Conservation (phyloP, 2,797 vertebrate genomes). For the Sparidentex hasta region DNA sequence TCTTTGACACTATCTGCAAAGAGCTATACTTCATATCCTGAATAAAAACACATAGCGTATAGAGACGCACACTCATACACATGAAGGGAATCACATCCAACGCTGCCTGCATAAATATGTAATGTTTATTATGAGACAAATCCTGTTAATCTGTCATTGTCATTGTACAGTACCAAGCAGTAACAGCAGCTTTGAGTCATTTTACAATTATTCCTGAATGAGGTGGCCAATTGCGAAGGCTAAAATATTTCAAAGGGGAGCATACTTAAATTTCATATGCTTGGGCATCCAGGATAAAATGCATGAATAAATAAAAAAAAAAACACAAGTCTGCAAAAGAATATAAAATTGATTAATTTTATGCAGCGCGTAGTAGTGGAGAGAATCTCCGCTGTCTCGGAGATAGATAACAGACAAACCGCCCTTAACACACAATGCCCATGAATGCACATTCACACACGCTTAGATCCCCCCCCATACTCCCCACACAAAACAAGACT, state of each 20-base stretch:
- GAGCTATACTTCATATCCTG: not conserved
- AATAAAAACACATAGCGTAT: not conserved
- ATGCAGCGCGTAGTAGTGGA: constrained; percentile 53
- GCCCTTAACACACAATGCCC: constrained; percentile 27
- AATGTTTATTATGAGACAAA: not conserved
- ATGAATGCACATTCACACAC: constrained; percentile 56
- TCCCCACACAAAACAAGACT: constrained; percentile 69
- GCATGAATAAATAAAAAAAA: constrained; percentile 65
- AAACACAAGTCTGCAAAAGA: constrained; percentile 56
- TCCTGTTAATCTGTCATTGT: constrained; percentile 2
- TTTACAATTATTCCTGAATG: constrained; percentile 12
- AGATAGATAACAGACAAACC: constrained; percentile 66
- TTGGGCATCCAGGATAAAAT: constrained; percentile 47
- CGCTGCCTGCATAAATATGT: constrained; percentile 12
- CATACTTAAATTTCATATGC: constrained; percentile 29
- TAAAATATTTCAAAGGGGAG: constrained; percentile 31
- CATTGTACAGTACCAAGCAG: constrained; percentile 10
- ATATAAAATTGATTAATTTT: constrained; percentile 68
- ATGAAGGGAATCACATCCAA: not conserved
- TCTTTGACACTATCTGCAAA: constrained; percentile 38
- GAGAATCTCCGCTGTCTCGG: constrained; percentile 63
- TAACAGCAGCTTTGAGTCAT: not conserved
- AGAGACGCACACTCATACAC: constrained; percentile 14
- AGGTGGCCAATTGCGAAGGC: constrained; percentile 8
- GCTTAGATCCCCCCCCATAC: constrained; percentile 20